These are phyloP conservation scores for Pao palembangensis DNA, from an alignment of 2,113 vertebrate species.

Conservation along the genomic window DNA sequence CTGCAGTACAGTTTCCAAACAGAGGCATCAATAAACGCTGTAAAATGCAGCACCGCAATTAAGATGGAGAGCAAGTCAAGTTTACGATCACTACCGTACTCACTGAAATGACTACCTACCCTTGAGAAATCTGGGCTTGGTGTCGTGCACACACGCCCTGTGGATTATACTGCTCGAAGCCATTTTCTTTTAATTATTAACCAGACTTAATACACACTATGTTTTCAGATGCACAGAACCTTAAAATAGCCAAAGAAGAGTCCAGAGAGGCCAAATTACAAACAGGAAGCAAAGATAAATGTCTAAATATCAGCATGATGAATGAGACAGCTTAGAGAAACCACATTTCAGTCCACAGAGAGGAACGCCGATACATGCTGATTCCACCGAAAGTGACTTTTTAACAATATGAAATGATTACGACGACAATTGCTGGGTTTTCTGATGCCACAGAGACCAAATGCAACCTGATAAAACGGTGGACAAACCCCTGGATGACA, in stretches of 20 bases:
- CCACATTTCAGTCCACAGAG: slow-evolving; percentile 3
- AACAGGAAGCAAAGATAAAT: too few species aligned
- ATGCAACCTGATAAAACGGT: neutral
- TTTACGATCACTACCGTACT: slow-evolving; percentile 11
- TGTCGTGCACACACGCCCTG: neutral
- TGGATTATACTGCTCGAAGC: neutral
- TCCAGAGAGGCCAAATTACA: neutral
- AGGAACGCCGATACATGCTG: slow-evolving; percentile 16
- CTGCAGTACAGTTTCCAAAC: too few species aligned
- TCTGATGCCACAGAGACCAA: neutral
- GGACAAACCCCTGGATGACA: neutral
- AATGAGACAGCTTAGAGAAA: neutral
- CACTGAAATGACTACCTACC: neutral
- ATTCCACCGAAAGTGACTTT: neutral
- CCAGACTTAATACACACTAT: neutral
- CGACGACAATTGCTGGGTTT: neutral
- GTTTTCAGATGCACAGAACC: neutral
- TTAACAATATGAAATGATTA: neutral
- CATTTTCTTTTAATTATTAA: slow-evolving; percentile 8
- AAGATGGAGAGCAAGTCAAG: neutral
- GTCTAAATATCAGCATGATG: neutral
- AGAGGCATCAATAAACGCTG: too few species aligned
- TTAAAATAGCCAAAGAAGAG: slow-evolving; percentile 11
- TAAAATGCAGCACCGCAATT: neutral
- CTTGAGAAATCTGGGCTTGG: neutral